Evolutionary conservation across 2,888 invertebrate genomes (phyloP).

Genomic region (Agapostemon virescens): DNA sequence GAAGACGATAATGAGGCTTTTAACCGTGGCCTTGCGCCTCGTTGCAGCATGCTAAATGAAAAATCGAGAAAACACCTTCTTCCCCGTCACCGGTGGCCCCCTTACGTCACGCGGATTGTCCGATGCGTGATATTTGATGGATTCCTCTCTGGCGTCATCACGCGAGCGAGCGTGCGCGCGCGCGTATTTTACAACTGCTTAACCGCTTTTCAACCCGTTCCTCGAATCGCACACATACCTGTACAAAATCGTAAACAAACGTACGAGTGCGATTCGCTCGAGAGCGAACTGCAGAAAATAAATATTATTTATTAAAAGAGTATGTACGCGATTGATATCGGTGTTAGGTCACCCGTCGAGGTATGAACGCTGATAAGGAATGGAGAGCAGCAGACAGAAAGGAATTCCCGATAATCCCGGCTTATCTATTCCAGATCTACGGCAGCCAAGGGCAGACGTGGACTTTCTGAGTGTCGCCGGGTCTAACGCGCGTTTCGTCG

Average conservation of each 20-base stretch:
- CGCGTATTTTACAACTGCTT: not conserved
- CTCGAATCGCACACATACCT: too few relatives aligned
- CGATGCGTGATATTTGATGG: conserved; percentile 3
- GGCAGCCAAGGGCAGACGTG: conserved; percentile 49
- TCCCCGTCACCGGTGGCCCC: not conserved
- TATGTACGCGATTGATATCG: not conserved
- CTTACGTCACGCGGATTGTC: conserved; percentile 39
- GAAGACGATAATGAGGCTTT: conserved; percentile 62
- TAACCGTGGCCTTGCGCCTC: conserved; percentile 61
- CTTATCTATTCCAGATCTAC: conserved; percentile 60
- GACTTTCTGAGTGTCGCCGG: conserved; percentile 39
- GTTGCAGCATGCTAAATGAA: conserved; percentile 46
- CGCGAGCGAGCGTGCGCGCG: conserved; percentile 9
- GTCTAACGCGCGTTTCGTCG: conserved; percentile 43
- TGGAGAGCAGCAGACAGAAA: conserved; percentile 21
- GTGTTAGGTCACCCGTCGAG: not conserved
- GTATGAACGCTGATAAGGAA: conserved; percentile 14
- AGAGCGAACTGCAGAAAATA: not conserved
- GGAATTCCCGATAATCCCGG: conserved; percentile 51
- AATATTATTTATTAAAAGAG: not conserved
- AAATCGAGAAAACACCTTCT: conserved; percentile 51
- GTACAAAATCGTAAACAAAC: not conserved
- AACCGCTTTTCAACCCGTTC: not conserved
- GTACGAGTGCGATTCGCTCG: not conserved
- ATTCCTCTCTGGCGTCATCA: conserved; percentile 26